phyloP scores from a whole-genome alignment of 2,888 invertebrate species.

The Stenchaetothrips biformis region DNA sequence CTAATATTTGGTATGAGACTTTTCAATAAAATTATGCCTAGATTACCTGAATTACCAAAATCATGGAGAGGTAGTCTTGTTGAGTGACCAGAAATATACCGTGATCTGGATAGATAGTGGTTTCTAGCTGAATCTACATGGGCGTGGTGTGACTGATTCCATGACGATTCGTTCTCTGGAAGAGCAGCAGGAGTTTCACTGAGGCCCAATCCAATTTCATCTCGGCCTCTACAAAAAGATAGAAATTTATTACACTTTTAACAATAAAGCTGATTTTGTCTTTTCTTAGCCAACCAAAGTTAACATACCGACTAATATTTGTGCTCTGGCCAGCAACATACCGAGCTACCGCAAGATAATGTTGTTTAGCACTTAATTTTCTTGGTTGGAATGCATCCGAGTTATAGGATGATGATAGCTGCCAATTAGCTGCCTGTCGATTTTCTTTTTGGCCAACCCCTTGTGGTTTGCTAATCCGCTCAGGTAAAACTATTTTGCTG shows the following conservation, averaged over 20 bases:
- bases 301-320: conserved; percentile 39
- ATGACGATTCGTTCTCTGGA: conserved; percentile 8
- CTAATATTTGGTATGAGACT: no score
- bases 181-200: conserved; percentile 3
- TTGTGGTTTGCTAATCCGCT: conserved; percentile 48
- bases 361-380: conserved; percentile 59
- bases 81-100: conserved; percentile 54
- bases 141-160: conserved; percentile 8
- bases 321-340: conserved; percentile 66
- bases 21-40: no score
- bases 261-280: background rate
- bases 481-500: conserved; percentile 43
- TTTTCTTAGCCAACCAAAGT: background rate
- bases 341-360: conserved; percentile 71
- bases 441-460: conserved; percentile 38
- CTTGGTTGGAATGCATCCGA: conserved; percentile 31
- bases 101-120: conserved; percentile 52
- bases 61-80: conserved; percentile 43
- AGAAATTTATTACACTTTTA: background rate
- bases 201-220: background rate
- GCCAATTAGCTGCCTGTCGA: conserved; percentile 3
- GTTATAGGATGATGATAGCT: conserved; percentile 3
- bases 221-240: conserved; percentile 8
- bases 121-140: conserved; percentile 49
- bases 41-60: conserved; percentile 38